phyloP scores from a whole-genome alignment of 2,888 invertebrate species.

The Synergus japonicus region DNA sequence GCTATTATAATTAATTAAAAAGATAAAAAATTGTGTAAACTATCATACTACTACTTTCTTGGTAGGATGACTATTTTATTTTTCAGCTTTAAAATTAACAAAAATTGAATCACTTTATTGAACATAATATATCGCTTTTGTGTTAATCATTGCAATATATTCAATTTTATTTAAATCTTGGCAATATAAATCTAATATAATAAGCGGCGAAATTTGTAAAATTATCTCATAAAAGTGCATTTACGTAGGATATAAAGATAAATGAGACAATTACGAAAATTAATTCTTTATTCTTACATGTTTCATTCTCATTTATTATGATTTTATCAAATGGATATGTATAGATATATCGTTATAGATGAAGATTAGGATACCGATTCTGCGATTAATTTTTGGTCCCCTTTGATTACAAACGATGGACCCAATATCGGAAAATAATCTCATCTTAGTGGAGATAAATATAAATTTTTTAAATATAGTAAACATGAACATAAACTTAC shows the following conservation, averaged over 20 bases:
- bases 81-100: background rate
- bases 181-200: slow-evolving; percentile 8
- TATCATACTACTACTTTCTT: no score
- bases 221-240: background rate
- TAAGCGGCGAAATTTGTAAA: background rate
- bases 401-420: background rate
- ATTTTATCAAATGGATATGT: background rate
- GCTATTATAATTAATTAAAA: slow-evolving; percentile 12
- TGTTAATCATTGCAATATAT: slow-evolving; percentile 27
- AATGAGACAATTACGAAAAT: background rate
- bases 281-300: no score
- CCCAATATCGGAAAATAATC: slow-evolving; percentile 13
- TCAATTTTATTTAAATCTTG: slow-evolving; percentile 20
- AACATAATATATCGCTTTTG: slow-evolving; percentile 10
- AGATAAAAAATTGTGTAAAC: background rate
- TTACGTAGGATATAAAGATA: slow-evolving; percentile 9
- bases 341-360: background rate
- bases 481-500: background rate
- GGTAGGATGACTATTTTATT: background rate
- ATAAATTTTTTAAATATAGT: slow-evolving; percentile 9
- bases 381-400: background rate
- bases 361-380: background rate
- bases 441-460: background rate
- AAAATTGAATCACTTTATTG: background rate
- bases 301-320: background rate